Conservation (phyloP, 2,888 invertebrate species). For the Andrena trimmerana region DNA sequence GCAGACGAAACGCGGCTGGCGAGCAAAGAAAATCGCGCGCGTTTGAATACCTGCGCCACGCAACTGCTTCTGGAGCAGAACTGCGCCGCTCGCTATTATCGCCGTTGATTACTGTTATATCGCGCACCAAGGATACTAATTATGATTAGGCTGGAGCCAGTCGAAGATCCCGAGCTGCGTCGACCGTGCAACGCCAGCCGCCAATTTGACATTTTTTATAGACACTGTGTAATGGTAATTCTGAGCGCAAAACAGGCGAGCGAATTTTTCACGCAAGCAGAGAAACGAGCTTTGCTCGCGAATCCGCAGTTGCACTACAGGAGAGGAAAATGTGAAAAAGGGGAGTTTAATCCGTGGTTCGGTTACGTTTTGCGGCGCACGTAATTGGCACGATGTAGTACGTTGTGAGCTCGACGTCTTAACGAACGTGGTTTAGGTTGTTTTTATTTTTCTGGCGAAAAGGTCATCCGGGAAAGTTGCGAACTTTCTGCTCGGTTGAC, state of each 20-base stretch:
- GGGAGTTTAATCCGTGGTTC: not conserved
- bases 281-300: not conserved
- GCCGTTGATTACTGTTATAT: slow-evolving; percentile 58
- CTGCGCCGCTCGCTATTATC: slow-evolving; percentile 58
- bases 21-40: slow-evolving; percentile 47
- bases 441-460: not conserved
- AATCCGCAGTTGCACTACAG: not conserved
- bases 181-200: slow-evolving; percentile 24
- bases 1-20: not conserved
- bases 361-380: not conserved
- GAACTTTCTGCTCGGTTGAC: not conserved
- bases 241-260: not conserved
- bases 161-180: slow-evolving; percentile 30
- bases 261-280: not conserved
- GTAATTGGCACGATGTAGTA: too few relatives aligned
- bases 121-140: slow-evolving; percentile 43
- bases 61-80: slow-evolving; percentile 11
- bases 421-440: not conserved
- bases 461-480: not conserved
- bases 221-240: slow-evolving; percentile 23
- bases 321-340: not conserved
- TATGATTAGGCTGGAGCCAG: slow-evolving; percentile 34
- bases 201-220: slow-evolving; percentile 46
- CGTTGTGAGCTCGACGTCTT: not conserved
- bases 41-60: slow-evolving; percentile 20